Conservation (phyloP, 2,113 vertebrate genomes). For the Lasiurus borealis region DNA sequence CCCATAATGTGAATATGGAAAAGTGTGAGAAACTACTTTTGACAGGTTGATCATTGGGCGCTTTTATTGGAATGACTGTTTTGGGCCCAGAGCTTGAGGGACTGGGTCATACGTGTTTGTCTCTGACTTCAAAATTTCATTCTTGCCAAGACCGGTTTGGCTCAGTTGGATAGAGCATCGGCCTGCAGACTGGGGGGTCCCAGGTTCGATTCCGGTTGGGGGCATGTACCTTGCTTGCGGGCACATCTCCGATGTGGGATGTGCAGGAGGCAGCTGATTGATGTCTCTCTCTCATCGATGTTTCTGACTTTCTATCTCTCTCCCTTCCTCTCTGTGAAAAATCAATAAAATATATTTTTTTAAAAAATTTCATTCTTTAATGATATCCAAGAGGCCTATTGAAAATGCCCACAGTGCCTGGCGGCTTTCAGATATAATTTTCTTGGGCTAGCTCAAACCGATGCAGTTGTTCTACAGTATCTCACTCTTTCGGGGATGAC, state of each 20-base stretch:
- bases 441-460: neutral
- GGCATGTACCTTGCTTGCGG: no score
- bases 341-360: no score
- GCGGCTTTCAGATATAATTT: neutral
- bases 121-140: neutral
- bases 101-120: accelerated
- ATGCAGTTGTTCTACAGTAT: neutral
- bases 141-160: neutral
- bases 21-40: neutral
- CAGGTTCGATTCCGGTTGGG: no score
- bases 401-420: neutral
- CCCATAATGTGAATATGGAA: neutral
- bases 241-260: no score
- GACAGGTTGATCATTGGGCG: neutral
- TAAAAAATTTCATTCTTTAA: neutral
- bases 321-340: no score
- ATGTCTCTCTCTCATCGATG: no score
- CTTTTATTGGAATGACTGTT: neutral
- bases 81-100: neutral
- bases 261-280: no score
- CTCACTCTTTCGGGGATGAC: neutral
- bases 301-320: no score
- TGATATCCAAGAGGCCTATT: neutral
- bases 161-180: no score
- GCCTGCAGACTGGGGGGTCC: no score